Evolutionary conservation across 2,113 vertebrate genomes (phyloP).

Genomic region (Lethenteron camtschaticum): DNA sequence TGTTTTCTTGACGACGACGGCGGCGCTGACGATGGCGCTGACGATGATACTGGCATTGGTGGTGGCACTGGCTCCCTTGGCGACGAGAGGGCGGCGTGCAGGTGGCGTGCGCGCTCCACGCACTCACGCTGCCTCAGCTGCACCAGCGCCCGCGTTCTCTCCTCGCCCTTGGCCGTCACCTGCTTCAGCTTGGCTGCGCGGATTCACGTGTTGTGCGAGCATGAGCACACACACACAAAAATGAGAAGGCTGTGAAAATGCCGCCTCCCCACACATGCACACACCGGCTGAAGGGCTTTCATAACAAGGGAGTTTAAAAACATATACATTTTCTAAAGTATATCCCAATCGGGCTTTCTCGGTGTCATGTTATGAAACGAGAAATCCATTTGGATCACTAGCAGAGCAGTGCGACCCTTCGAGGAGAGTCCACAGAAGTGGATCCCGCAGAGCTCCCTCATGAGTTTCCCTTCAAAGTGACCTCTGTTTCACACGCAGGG

Average conservation of each 20-base stretch:
- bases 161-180: neutral
- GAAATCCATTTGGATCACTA: neutral
- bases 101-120: neutral
- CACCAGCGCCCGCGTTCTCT: neutral
- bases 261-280: neutral
- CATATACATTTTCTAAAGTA: neutral
- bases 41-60: too few relatives aligned
- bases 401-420: too few relatives aligned
- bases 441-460: too few relatives aligned
- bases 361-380: neutral
- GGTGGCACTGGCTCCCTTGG: neutral
- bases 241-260: too few relatives aligned
- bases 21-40: too few relatives aligned
- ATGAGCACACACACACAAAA: neutral
- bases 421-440: too few relatives aligned
- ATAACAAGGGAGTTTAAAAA: neutral
- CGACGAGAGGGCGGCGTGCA: neutral
- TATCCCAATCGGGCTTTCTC: neutral
- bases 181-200: conserved; percentile 2
- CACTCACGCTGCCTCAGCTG: neutral
- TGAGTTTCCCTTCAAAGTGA: too few relatives aligned
- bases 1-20: too few relatives aligned
- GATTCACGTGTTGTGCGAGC: neutral
- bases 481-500: too few relatives aligned
- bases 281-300: conserved; percentile 1